Evolutionary conservation across 1,140 invertebrate species (phyloP).

Genomic region (Hormaphis cornu): DNA sequence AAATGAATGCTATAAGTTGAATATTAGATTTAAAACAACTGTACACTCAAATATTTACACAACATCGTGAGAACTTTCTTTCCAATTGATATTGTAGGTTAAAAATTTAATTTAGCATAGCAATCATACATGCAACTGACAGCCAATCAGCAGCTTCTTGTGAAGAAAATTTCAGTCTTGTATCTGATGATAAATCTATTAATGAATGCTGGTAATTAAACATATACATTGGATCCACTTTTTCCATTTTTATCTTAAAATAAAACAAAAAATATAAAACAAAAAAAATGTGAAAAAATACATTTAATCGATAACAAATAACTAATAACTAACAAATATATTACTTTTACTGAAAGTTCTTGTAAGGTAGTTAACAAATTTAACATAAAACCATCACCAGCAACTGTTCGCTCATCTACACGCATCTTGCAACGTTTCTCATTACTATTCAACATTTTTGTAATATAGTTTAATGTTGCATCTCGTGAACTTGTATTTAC

Average conservation of each 20-base stretch:
- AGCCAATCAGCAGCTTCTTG: conserved; percentile 72
- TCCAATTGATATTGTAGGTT: too few relatives aligned
- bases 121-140: conserved; percentile 38
- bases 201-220: conserved; percentile 49
- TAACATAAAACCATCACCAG: conserved; percentile 88
- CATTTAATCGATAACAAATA: too few relatives aligned
- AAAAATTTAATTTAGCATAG: background rate
- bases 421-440: conserved; percentile 81
- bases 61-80: too few relatives aligned
- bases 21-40: too few relatives aligned
- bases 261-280: conserved; percentile 16
- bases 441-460: conserved; percentile 65
- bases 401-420: conserved; percentile 71
- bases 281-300: too few relatives aligned
- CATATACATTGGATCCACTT: conserved; percentile 70
- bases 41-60: too few relatives aligned
- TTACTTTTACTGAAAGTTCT: conserved; percentile 43
- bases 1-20: too few relatives aligned
- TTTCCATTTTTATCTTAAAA: conserved; percentile 58
- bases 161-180: conserved; percentile 68
- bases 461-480: conserved; percentile 65
- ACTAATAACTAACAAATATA: too few relatives aligned
- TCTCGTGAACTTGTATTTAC: conserved; percentile 68
- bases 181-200: conserved; percentile 56
- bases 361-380: conserved; percentile 86